Base-by-base conservation (phyloP, 2,797 vertebrate species). In the Hydrocynus forskahlii region DNA sequence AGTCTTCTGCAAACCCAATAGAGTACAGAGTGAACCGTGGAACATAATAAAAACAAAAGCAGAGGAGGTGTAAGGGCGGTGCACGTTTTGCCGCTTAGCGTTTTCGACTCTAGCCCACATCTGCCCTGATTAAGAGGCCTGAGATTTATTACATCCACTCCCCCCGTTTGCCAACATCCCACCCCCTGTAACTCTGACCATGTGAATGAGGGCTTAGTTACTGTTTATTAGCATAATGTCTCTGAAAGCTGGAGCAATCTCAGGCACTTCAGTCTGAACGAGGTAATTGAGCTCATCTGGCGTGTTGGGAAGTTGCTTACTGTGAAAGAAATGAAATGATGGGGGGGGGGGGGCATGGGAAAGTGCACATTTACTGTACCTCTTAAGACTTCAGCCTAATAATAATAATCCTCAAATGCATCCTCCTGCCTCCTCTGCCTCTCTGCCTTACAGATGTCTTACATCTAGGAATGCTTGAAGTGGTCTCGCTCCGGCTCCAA, bases 171-270 rank as follows among this genome's bases (percentile, higher is more conserved):
- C 68, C 23, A 70, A 25, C 21, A 50, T 48, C 67, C 55, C 57
- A 64, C 69, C 29, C 70, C 35, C 70, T 55, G 69, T 12, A 9
- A 66, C 77, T 78, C 75, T 21, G 62, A 77, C 57, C 75, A 81
- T 83, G 75, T 75, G 78, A 83, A 83, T 81, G 62, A 76, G 76
- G 73, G 72, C 83, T 88, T 86, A 82, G 85, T 87, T 87, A 86
- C 81, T 62, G 78, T 85, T 87, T 83, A 88, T 85, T 78, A 78
- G 80, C 78, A 63, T 81, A 81, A 80, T 69, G 76, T 84, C 81
- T 80, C 72, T 59, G 54, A 83, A 63, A 29, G 63, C 75, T 81
- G 76, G 48, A 40, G 55, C 83, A 77, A 76, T 29, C 83, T 75
- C 66, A 14, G 73, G 64, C 59, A 57, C 59, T 82, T 80, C 43